These are phyloP conservation scores for Zalophus californianus DNA, from an alignment of 2,797 vertebrate genomes.

Conservation along the genomic window DNA sequence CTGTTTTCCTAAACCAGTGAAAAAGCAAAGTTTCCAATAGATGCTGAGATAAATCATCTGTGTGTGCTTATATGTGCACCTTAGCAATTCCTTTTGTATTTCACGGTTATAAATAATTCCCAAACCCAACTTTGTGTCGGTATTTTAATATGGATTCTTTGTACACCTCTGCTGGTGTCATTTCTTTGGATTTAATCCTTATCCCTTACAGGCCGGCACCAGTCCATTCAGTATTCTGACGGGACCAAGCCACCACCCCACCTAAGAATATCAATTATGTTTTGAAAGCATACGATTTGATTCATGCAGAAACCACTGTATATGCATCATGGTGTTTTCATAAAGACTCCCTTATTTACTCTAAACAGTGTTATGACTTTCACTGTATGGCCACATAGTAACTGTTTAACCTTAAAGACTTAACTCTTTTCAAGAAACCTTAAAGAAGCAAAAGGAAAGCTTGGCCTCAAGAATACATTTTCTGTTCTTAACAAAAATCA, in stretches of 20 bases:
- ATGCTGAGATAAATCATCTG: slow-evolving; percentile 57
- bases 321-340: slow-evolving; percentile 70
- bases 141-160: slow-evolving; percentile 50
- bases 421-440: slow-evolving; percentile 61
- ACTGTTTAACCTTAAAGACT: slow-evolving; percentile 66
- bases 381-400: slow-evolving; percentile 58
- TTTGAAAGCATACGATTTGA: slow-evolving; percentile 65
- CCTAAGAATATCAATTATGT: slow-evolving; percentile 55
- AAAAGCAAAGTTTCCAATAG: slow-evolving; percentile 52
- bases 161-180: not conserved
- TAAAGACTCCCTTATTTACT: slow-evolving; percentile 73
- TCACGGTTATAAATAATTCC: slow-evolving; percentile 72
- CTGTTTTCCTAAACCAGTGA: slow-evolving; percentile 38
- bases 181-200: slow-evolving; percentile 67
- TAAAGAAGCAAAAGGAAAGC: slow-evolving; percentile 33
- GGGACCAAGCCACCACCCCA: slow-evolving; percentile 6
- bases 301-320: slow-evolving; percentile 56
- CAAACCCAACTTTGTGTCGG: not conserved
- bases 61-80: slow-evolving; percentile 23
- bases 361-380: slow-evolving; percentile 75
- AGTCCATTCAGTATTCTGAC: not conserved
- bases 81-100: slow-evolving; percentile 56
- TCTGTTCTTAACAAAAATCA: slow-evolving; percentile 47
- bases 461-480: slow-evolving; percentile 23
- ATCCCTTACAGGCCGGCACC: not conserved